Evolutionary conservation across 2,113 vertebrate species (phyloP).

Genomic region (Nestor notabilis): DNA sequence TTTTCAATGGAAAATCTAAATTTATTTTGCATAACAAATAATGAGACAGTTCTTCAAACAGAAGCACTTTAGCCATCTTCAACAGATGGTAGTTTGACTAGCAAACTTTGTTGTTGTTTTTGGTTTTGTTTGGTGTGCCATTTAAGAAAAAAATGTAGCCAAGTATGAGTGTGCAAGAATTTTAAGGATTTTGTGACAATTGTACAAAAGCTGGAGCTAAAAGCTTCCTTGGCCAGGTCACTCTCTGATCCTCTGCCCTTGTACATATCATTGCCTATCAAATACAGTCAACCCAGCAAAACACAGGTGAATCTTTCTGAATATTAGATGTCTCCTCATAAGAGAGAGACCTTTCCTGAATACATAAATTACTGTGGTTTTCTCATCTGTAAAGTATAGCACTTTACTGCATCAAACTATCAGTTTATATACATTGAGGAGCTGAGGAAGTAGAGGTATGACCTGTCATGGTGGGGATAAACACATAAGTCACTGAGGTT

Average conservation of each 20-base stretch:
- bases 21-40: background rate
- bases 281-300: background rate
- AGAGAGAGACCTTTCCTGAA: background rate
- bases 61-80: background rate
- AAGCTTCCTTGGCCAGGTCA: background rate
- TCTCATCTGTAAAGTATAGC: background rate
- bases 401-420: background rate
- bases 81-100: background rate
- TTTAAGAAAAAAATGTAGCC: background rate
- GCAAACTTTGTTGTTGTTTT: background rate
- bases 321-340: background rate
- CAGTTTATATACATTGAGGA: background rate
- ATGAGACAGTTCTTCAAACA: background rate
- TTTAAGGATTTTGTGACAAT: background rate
- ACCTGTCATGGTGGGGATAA: background rate
- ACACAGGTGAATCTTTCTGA: background rate
- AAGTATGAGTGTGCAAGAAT: background rate
- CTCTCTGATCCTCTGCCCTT: background rate
- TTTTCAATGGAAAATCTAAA: background rate
- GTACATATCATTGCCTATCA: background rate
- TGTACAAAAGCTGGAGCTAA: background rate
- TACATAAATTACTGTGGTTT: background rate
- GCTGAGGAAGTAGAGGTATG: background rate
- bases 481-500: background rate
- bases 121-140: accelerated